Evolutionary conservation across 2,888 invertebrate genomes (phyloP).

Genomic region (Diaphora mendica): DNA sequence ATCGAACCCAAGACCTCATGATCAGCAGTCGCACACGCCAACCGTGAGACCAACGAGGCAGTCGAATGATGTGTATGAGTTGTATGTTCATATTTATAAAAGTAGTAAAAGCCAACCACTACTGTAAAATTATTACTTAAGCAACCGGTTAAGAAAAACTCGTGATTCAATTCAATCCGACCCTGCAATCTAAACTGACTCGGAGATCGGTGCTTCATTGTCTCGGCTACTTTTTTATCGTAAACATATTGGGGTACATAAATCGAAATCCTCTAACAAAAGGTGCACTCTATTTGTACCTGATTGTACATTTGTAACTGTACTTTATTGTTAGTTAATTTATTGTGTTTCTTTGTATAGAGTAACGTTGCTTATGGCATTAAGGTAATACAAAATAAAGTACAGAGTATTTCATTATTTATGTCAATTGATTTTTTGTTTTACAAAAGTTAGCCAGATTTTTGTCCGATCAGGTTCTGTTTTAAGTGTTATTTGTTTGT

Average conservation of each 20-base stretch:
- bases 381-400: neutral
- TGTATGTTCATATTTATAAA: neutral
- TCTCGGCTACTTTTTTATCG: slow-evolving; percentile 56
- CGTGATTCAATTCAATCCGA: slow-evolving; percentile 15
- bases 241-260: slow-evolving; percentile 62
- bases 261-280: slow-evolving; percentile 53
- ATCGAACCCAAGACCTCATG: no score
- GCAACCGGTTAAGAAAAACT: neutral
- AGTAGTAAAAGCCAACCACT: neutral
- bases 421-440: no score
- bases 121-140: neutral
- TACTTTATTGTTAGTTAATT: slow-evolving; percentile 10
- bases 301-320: slow-evolving; percentile 28
- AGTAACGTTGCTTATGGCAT: neutral
- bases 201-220: slow-evolving; percentile 43
- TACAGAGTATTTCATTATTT: no score
- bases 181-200: slow-evolving; percentile 39
- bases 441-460: no score
- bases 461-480: no score
- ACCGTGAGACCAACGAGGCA: no score
- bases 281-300: slow-evolving; percentile 51
- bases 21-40: no score
- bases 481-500: no score
- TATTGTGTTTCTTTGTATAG: neutral
- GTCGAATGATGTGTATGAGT: no score